Conservation (phyloP, 2,888 invertebrate genomes). For the Callyntrura guangdongensis region DNA sequence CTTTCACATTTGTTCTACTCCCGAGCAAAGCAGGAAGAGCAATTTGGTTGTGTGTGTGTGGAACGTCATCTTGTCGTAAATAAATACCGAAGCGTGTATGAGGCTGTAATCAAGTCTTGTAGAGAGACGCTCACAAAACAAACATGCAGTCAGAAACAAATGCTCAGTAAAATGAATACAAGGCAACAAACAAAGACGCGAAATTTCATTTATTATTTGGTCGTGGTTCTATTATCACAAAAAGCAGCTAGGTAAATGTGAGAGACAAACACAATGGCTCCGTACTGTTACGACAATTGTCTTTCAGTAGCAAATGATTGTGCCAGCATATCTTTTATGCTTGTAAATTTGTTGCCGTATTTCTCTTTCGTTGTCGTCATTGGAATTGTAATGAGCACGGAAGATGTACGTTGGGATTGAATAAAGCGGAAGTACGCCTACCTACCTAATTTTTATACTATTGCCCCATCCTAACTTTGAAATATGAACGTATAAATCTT, state of each 20-base stretch:
- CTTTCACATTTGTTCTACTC: constrained; percentile 5
- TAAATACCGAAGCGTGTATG: background rate
- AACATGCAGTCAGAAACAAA: background rate
- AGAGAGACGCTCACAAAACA: background rate
- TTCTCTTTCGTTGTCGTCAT: background rate
- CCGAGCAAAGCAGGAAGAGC: background rate
- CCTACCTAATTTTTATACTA: constrained; percentile 29
- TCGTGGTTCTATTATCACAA: background rate
- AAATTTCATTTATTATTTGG: constrained; percentile 15
- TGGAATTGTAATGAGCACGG: background rate
- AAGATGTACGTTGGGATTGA: constrained; percentile 13
- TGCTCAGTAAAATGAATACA: background rate
- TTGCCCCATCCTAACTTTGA: constrained; percentile 42
- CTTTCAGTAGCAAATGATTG: constrained; percentile 23
- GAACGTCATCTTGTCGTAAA: constrained; percentile 2
- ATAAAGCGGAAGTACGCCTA: constrained; percentile 43
- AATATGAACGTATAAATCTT: constrained; percentile 71
- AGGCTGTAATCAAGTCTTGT: background rate
- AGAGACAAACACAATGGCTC: constrained; percentile 1
- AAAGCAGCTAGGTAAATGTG: background rate
- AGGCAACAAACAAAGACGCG: background rate
- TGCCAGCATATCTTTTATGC: constrained; percentile 19
- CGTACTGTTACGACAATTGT: constrained; percentile 19
- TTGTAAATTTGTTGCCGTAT: constrained; percentile 12
- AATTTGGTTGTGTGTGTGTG: background rate